Base-by-base conservation (phyloP, 23 tunicate genomes). In the Halocynthia aurantium region DNA sequence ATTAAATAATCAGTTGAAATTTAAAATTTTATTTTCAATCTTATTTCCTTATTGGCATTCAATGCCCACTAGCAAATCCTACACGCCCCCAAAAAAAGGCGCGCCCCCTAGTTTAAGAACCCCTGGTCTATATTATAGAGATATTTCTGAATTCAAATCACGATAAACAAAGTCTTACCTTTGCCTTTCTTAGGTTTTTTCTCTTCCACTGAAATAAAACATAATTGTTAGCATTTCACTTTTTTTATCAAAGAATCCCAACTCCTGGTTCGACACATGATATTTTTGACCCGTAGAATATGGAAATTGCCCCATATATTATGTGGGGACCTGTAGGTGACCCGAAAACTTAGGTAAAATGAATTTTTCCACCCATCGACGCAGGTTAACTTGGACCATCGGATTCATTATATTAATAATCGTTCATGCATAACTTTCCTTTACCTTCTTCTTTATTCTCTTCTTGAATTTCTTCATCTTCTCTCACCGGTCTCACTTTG, bases 401-500 rank as follows among this genome's bases (percentile, higher is more conserved):
- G 2, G n/a, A 58, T 13, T 5, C 2, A 58, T 2, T 2, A 58
- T n/a, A 58, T 0, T 15, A 65, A 65, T 65, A 65, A 20, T 11
- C 22, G 70, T n/a, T 53, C 50, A 51, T 10, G 11, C 18, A 5
- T 10, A 20, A 50, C 18, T 11, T 55, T 19, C 44, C 10, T 52
- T 61, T 60, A 78, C 83, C 82, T 78, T 78, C 89, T 60, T 80
- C 68, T 66, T 81, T 55, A n/a, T 52, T 18, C 5, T 52, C 63
- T 53, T 76, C 85, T 11, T 55, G 56, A 7, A 51, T 49, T 55
- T 68, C 90, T 52, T 84, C 88, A 57, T 80, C 96, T 51, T 89
- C 96, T 20, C 85, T 54, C 44, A 62, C 61, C 10, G 73, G 77
- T 62, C 93, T 82, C 7, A 75, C 53, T 69, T 92, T 92, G 53